Evolutionary conservation across 2,888 invertebrate genomes (phyloP).

Genomic region (Spodoptera littoralis): DNA sequence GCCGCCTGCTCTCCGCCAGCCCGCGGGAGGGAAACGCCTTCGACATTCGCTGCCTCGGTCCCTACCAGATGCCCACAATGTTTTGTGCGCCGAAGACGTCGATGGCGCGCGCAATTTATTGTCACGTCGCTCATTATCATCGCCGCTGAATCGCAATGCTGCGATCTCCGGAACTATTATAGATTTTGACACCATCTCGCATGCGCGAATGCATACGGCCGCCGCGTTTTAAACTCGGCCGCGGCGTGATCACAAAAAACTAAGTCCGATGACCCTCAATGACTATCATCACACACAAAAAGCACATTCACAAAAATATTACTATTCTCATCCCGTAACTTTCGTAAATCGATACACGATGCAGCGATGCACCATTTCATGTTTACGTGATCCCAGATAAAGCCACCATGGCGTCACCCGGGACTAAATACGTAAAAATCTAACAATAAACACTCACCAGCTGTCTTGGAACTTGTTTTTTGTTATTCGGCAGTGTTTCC

Average conservation of each 20-base stretch:
- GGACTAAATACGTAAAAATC: conserved; percentile 87
- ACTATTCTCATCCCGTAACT: conserved; percentile 69
- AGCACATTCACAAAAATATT: conserved; percentile 62
- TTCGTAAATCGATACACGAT: conserved; percentile 87
- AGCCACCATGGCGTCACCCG: conserved; percentile 91
- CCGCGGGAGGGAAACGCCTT: conserved; percentile 87
- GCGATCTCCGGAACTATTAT: conserved; percentile 84
- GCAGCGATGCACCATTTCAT: conserved; percentile 89
- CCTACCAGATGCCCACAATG: conserved; percentile 78
- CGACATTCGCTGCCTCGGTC: conserved; percentile 60
- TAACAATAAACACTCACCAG: conserved; percentile 90
- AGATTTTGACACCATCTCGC: conserved; percentile 88
- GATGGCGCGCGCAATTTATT: conserved; percentile 69
- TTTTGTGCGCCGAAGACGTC: conserved; percentile 72
- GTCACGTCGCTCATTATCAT: conserved; percentile 69
- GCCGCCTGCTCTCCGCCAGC: conserved; percentile 74
- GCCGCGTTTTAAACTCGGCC: conserved; percentile 87
- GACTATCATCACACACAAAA: conserved; percentile 68
- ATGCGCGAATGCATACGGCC: conserved; percentile 88
- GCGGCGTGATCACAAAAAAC: conserved; percentile 84
- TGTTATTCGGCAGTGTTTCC: conserved; percentile 89
- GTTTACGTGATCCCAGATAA: conserved; percentile 91
- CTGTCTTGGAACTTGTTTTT: conserved; percentile 89
- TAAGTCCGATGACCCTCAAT: conserved; percentile 80
- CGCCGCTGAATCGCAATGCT: conserved; percentile 74